Evolutionary conservation across 2,113 vertebrate genomes (phyloP), one percentile per base, ranked within the genome.

Genomic region (Beaufortia kweichowensis): DNA sequence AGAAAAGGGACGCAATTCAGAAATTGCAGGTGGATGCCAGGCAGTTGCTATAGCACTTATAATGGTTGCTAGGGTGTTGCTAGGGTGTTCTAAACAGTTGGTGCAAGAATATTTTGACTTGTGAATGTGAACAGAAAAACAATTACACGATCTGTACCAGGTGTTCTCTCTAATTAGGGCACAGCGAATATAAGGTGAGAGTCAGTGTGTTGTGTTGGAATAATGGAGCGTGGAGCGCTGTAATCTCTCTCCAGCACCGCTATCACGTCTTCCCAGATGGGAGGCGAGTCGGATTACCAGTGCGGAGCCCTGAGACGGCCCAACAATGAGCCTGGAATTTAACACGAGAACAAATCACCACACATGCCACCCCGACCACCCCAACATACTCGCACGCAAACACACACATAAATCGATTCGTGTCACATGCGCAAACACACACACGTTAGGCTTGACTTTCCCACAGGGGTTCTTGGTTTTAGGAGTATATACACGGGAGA

Each of bases 201-300:
- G 48, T 76, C 7, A 26, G 60, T 41, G 56, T 63, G 76, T 80
- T 70, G 65, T 75, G 79, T 35, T 67, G 72, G 78, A 83, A 55
- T 83, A 68, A 88, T 87, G 79, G 69, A 88, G 84, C 81, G 69
- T 77, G 73, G 72, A 82, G 70, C 61, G 70, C 79, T 64, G 62
- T 75, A 76, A 78, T 77, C 72, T 76, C 61, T 21, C 78, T 67
- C 63, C 75, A 79, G 67, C 63, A 82, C 86, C 84, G 73, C 86
- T 83, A 89, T 91, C 90, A 91, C 89, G 81, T 90, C 86, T 83
- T 57, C 57, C 80, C 88, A 91, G 89, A 90, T 91, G 90, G 80
- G 53, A 66, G 65, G 17, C 73, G 90, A 85, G 82, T 92, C 82
- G 78, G 83, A 74, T 92, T 92, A 88, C 91, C 39, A 50, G 23